These are phyloP conservation scores for Eublepharis macularius DNA, from an alignment of 2,113 vertebrate species.

Conservation along the genomic window DNA sequence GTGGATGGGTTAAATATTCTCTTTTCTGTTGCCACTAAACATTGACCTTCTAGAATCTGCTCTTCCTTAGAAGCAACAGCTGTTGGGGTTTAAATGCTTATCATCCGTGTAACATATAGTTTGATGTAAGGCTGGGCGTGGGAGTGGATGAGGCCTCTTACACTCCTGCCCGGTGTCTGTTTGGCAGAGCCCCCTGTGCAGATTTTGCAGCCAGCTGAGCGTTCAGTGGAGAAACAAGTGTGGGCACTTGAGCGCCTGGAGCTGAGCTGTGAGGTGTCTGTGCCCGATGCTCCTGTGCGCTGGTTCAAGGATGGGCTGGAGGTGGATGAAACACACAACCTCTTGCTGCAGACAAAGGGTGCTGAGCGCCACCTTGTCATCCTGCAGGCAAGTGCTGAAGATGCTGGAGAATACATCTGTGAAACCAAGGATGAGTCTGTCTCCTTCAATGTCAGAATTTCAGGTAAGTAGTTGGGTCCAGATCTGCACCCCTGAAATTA, in stretches of 20 bases:
- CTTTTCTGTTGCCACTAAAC: neutral
- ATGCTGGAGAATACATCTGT: slow-evolving; percentile 84
- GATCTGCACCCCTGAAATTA: neutral
- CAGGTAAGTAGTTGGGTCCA: slow-evolving; percentile 76
- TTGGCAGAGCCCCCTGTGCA: slow-evolving; percentile 83
- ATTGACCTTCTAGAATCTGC: neutral
- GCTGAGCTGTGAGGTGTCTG: slow-evolving; percentile 79
- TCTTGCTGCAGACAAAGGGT: slow-evolving; percentile 77
- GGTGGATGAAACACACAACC: slow-evolving; percentile 75
- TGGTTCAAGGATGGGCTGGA: slow-evolving; percentile 88
- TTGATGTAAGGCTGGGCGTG: neutral
- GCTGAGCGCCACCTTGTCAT: slow-evolving; percentile 76
- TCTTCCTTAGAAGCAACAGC: neutral
- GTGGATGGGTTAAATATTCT: too few species aligned
- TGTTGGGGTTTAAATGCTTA: neutral
- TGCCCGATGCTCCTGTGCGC: slow-evolving; percentile 73
- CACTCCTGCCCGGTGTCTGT: neutral
- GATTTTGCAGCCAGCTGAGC: slow-evolving; percentile 85
- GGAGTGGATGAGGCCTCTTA: neutral
- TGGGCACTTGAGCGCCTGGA: slow-evolving; percentile 77
- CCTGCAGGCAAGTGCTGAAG: slow-evolving; percentile 74
- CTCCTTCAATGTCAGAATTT: slow-evolving; percentile 81
- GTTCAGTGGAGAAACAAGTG: slow-evolving; percentile 79
- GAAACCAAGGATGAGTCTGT: slow-evolving; percentile 84
- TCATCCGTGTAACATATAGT: neutral